These are phyloP conservation scores for Diplolepis rosae DNA, from an alignment of 2,888 invertebrate genomes.

Conservation along the genomic window DNA sequence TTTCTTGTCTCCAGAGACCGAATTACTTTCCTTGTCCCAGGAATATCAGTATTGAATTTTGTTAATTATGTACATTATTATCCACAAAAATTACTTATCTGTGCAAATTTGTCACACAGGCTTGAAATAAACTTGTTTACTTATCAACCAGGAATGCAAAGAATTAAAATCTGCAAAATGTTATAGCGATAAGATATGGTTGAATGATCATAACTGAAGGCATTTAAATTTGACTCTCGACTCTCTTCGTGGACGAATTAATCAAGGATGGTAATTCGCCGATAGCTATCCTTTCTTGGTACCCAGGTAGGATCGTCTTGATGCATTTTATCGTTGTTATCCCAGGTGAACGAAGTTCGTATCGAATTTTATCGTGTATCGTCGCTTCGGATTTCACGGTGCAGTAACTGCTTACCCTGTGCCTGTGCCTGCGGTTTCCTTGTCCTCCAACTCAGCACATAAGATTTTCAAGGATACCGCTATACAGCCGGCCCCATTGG, in stretches of 20 bases:
- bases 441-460: constrained; percentile 32
- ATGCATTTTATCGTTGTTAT: constrained; percentile 25
- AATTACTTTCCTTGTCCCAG: no score
- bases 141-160: not conserved
- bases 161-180: not conserved
- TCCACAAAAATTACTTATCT: no score
- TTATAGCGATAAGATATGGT: not conserved
- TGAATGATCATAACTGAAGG: not conserved
- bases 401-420: constrained; percentile 23
- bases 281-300: constrained; percentile 5
- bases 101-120: no score
- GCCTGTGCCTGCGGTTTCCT: constrained; percentile 33
- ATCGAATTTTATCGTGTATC: constrained; percentile 42
- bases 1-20: no score
- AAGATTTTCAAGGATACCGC: constrained; percentile 41
- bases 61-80: no score
- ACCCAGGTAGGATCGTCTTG: constrained; percentile 14
- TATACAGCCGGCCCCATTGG: constrained; percentile 42
- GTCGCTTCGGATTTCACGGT: constrained; percentile 39
- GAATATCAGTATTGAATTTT: no score
- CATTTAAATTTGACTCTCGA: constrained; percentile 14
- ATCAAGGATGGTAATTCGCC: constrained; percentile 22
- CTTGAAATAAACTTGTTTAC: no score
- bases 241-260: constrained; percentile 22
- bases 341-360: not conserved